These are phyloP conservation scores for Drosophila orena DNA, from an alignment of 1,140 invertebrate genomes.

Conservation along the genomic window DNA sequence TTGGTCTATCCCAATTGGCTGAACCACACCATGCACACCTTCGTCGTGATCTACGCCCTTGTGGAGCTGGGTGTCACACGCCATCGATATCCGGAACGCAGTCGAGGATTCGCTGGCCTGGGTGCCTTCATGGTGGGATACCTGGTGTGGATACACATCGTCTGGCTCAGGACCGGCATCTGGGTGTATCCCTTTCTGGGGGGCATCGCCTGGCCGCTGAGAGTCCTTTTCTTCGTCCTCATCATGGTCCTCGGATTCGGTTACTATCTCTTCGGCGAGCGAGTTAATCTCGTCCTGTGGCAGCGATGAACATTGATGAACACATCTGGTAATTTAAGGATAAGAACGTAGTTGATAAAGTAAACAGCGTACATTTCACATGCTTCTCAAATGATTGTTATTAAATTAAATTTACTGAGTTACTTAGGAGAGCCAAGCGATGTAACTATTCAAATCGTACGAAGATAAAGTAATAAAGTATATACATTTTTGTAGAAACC, in stretches of 20 bases:
- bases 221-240: conserved; percentile 62
- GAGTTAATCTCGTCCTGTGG: conserved; percentile 18
- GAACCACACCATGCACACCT: conserved; percentile 94
- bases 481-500: too few relatives aligned
- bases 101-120: conserved; percentile 87
- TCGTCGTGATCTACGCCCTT: conserved; percentile 88
- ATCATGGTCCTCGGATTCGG: conserved; percentile 11
- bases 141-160: conserved; percentile 90
- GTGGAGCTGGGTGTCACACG: conserved; percentile 88
- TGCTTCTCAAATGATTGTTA: too few relatives aligned
- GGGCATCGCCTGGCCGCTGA: conserved; percentile 88
- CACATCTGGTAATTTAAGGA: background rate
- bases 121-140: conserved; percentile 88
- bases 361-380: background rate
- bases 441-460: too few relatives aligned
- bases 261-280: conserved; percentile 54
- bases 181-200: conserved; percentile 95
- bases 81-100: conserved; percentile 88
- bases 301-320: background rate
- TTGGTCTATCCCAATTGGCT: conserved; percentile 91
- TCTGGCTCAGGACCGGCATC: conserved; percentile 88
- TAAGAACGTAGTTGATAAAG: background rate
- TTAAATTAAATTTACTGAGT: too few relatives aligned
- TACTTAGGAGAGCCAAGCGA: too few relatives aligned
- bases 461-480: too few relatives aligned